Percentiles rank a stretch among this genome's conserved stretches.
These are phyloP conservation scores for Sarcophilus harrisii DNA, from an alignment of 2,797 vertebrate species.

Conservation along the genomic window DNA sequence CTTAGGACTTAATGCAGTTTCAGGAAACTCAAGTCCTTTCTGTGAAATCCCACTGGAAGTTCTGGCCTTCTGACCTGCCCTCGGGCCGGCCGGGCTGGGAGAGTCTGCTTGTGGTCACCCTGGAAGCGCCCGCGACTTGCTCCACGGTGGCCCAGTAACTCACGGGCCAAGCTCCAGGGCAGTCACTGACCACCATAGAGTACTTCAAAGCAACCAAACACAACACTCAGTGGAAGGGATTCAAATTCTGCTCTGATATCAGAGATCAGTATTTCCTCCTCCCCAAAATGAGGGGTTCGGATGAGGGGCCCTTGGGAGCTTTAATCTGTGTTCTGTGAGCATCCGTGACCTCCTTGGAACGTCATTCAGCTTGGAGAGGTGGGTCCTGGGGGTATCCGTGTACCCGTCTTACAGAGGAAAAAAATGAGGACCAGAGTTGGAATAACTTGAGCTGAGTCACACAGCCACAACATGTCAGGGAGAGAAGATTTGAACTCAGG, in stretches of 20 bases:
- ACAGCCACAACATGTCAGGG: not conserved
- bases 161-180: not conserved
- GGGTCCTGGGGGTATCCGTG: not conserved
- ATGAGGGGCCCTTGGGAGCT: not conserved
- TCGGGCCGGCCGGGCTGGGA: not conserved
- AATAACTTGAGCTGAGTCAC: too few relatives aligned
- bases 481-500: not conserved
- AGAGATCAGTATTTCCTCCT: not conserved
- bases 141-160: not conserved
- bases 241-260: not conserved
- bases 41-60: constrained; percentile 32
- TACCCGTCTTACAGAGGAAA: not conserved
- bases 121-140: not conserved
- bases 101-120: not conserved
- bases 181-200: not conserved
- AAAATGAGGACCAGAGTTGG: not conserved
- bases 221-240: not conserved
- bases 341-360: not conserved
- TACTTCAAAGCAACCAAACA: not conserved
- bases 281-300: not conserved
- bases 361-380: not conserved
- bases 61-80: constrained; percentile 25
- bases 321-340: not conserved
- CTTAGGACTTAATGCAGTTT: constrained; percentile 23
- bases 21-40: constrained; percentile 34